These are phyloP conservation scores for Lymantria monacha DNA, from an alignment of 2,888 invertebrate genomes.

Conservation along the genomic window DNA sequence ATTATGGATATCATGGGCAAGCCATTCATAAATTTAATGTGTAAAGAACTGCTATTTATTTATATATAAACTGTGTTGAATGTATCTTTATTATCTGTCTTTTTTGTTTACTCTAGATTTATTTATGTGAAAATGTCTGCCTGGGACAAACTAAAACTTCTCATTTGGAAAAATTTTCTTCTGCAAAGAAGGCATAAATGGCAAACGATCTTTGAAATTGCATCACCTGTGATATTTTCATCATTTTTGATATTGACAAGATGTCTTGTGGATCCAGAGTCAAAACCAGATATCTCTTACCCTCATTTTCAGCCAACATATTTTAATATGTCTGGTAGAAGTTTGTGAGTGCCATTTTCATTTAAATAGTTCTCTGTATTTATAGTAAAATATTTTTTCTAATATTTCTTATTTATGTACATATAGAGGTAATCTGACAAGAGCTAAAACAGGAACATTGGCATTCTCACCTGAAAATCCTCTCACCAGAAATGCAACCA, in stretches of 20 bases:
- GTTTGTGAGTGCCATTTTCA: constrained; percentile 54
- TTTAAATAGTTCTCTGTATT: background rate
- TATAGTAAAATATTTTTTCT: background rate
- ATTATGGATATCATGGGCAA: too few relatives aligned
- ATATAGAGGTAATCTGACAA: constrained; percentile 65
- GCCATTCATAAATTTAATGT: too few relatives aligned
- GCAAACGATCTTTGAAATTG: constrained; percentile 87
- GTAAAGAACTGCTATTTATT: background rate
- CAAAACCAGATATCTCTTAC: constrained; percentile 60
- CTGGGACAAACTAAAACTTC: constrained; percentile 84
- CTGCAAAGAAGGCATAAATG: constrained; percentile 88
- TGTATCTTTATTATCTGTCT: too few relatives aligned
- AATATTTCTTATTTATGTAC: constrained; percentile 14
- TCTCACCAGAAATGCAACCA: constrained; percentile 61
- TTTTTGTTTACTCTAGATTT: too few relatives aligned
- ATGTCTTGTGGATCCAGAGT: constrained; percentile 84
- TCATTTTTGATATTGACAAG: constrained; percentile 88
- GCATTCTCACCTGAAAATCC: constrained; percentile 74
- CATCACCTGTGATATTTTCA: constrained; percentile 86
- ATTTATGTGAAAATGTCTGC: constrained; percentile 51
- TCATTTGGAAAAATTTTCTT: constrained; percentile 92
- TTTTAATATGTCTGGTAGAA: constrained; percentile 63
- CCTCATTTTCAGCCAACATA: constrained; percentile 66
- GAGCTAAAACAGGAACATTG: constrained; percentile 61
- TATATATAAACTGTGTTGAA: background rate